Conservation (phyloP, 2,888 invertebrate genomes). For the Rapana venosa region DNA sequence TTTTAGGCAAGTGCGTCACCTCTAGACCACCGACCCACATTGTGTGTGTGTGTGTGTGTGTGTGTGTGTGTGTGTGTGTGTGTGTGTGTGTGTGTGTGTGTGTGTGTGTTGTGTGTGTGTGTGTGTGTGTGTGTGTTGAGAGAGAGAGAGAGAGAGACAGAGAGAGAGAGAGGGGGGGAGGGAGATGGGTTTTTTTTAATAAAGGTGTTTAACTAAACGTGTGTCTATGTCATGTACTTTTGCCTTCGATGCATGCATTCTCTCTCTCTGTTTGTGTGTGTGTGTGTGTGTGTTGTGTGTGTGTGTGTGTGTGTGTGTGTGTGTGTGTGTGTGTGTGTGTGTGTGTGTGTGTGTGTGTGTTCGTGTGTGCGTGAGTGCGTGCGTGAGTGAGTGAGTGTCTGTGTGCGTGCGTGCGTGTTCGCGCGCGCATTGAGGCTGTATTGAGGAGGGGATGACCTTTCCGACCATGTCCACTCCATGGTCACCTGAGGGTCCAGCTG, state of each 20-base stretch:
- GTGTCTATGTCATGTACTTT: no score
- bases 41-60: background rate
- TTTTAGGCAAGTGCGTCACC: no score
- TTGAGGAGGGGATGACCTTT: no score
- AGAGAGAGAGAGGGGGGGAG: background rate
- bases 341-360: background rate
- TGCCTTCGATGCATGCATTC: no score
- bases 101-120: background rate
- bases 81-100: background rate
- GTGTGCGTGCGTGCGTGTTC: background rate
- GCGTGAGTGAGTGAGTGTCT: background rate
- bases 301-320: background rate
- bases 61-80: background rate
- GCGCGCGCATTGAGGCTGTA: no score
- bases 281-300: no score
- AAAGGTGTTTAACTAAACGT: no score
- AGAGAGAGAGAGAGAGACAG: constrained; percentile 14
- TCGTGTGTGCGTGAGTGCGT: background rate
- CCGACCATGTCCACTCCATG: no score
- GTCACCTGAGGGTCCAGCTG: no score
- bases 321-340: background rate
- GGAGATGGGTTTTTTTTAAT: background rate
- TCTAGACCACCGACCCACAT: no score
- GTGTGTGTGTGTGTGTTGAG: background rate
- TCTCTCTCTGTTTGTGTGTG: background rate